Percentiles rank a stretch among this genome's conserved stretches.
Evolutionary conservation across 2,888 invertebrate species (phyloP).

Genomic region (Lasioglossum calceatum): DNA sequence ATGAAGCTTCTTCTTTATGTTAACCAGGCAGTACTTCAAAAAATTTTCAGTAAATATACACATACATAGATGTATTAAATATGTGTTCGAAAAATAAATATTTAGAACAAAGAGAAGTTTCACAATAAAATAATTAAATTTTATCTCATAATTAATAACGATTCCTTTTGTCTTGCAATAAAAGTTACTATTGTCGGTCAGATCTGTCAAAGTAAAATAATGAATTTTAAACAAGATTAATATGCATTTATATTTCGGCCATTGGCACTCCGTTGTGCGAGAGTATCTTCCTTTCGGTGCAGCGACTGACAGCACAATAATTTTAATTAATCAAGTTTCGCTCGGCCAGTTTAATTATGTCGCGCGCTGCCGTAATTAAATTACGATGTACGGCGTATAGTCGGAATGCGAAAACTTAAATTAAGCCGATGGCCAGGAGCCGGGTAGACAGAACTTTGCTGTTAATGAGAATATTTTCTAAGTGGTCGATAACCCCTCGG

Average conservation of each 20-base stretch:
- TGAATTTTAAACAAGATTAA: not conserved
- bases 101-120: too few relatives aligned
- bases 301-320: not conserved
- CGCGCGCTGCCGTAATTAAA: not conserved
- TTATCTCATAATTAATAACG: too few relatives aligned
- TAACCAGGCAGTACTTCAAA: too few relatives aligned
- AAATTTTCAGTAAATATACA: too few relatives aligned
- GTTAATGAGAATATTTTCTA: constrained; percentile 59
- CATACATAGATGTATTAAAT: too few relatives aligned
- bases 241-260: not conserved
- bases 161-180: too few relatives aligned
- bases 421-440: not conserved
- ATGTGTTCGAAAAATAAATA: too few relatives aligned
- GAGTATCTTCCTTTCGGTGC: not conserved
- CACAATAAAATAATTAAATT: too few relatives aligned
- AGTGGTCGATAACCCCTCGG: constrained; percentile 34
- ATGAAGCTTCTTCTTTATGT: not conserved
- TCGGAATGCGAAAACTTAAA: constrained; percentile 13
- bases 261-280: not conserved
- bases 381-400: not conserved
- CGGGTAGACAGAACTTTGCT: constrained; percentile 19
- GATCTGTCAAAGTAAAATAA: not conserved
- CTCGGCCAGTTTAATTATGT: not conserved
- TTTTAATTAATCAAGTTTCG: not conserved
- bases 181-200: too few relatives aligned